These are phyloP conservation scores for Kryphioiulus occultus DNA, from an alignment of 2,888 invertebrate species.

Conservation along the genomic window DNA sequence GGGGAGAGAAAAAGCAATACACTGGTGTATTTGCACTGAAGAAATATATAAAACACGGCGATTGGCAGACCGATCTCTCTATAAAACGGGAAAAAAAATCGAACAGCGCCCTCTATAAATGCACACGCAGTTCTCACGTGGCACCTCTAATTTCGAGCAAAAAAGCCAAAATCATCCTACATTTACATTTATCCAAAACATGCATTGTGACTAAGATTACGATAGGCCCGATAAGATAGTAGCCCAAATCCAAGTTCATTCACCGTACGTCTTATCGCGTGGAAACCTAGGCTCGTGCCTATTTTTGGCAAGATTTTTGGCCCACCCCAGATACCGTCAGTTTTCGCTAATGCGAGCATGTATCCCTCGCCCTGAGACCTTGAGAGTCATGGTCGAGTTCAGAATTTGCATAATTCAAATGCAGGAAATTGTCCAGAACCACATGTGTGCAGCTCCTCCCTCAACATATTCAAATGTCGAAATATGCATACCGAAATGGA, in stretches of 20 bases:
- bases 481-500: background rate
- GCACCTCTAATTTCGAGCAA: background rate
- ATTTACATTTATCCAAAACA: background rate
- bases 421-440: too few species aligned
- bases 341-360: background rate
- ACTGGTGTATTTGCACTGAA: slow-evolving; percentile 27
- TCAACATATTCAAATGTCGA: background rate
- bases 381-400: too few species aligned
- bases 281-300: background rate
- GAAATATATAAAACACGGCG: background rate
- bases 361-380: too few species aligned
- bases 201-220: background rate
- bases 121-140: background rate
- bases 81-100: background rate
- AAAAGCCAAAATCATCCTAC: background rate
- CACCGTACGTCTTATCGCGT: slow-evolving; percentile 3
- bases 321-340: background rate
- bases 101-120: background rate
- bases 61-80: background rate
- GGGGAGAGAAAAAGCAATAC: slow-evolving; percentile 34
- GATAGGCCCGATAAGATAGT: background rate
- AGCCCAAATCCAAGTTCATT: background rate
- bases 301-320: slow-evolving; percentile 7
- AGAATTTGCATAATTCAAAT: too few species aligned
- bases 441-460: background rate